Base-by-base conservation (phyloP, 1,140 invertebrate genomes). In the Diabrotica virgifera region DNA sequence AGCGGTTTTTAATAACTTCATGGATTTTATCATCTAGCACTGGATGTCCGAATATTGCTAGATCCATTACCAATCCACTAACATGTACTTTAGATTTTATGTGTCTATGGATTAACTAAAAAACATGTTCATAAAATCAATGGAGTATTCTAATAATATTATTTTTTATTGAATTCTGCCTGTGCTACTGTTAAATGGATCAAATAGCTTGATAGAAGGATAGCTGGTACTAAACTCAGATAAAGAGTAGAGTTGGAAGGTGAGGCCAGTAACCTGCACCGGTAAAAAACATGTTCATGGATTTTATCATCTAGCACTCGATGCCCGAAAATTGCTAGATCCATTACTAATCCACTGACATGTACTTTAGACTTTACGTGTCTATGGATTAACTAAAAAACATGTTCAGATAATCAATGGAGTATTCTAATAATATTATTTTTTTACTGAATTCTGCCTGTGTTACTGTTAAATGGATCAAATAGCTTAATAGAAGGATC, bases 311-410 rank as follows among this genome's bases (percentile, higher is more conserved):
- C 82, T 2, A 83, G 77, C 5, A 87, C 78, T 13, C 78, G 70
- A 68, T 85, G 84, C 0, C 87, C 87, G 70, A 83, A 87, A 8
- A 89, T 70, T 0, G 85, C 81, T 66, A 89, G 76, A 68, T 89
- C 73, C 46, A 73, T 50, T 24, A 75, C 67, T 62, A 65, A 69
- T n/a, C 57, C 57, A 6, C 46, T 14, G 13, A 72, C 59, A n/a
- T 65, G 38, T 9, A 73, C 64, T 38, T 70, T 52, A 50, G 63
- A 52, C 7, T 12, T 36, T 8, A 60, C 55, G 36, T 65, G 68
- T 51, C 35, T 57, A 58, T 73, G 68, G 13, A 74, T 12, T 6
- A 38, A 36, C 69, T 70, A 55, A 54, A 70, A 64, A 12, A 38
- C 0, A 38, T 38, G 6, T 38, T 0, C n/a, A 40, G 24, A n/a